These are phyloP conservation scores for Stegostoma tigrinum DNA, from an alignment of 2,113 vertebrate species.

Conservation along the genomic window DNA sequence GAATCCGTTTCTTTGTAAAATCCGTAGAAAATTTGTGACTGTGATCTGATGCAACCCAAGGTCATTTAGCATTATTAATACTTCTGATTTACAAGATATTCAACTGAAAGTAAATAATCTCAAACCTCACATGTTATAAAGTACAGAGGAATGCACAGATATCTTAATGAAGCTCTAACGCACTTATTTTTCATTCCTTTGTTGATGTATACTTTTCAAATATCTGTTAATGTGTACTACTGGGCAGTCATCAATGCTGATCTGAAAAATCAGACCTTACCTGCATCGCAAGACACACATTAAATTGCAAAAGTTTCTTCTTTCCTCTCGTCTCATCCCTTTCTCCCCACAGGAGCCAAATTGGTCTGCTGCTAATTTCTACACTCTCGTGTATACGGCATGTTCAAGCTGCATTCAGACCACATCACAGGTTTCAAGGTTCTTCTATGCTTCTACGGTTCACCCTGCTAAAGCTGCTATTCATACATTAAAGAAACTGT, in stretches of 20 bases:
- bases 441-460: not conserved
- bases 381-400: not conserved
- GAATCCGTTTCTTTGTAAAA: not conserved
- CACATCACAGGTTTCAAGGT: constrained; percentile 4
- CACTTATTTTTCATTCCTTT: not conserved
- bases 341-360: too few species aligned
- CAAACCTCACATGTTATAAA: not conserved
- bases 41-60: not conserved
- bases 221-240: not conserved
- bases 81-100: not conserved
- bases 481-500: constrained; percentile 15
- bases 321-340: not conserved
- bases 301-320: not conserved
- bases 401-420: too few species aligned
- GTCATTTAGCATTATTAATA: not conserved
- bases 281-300: not conserved
- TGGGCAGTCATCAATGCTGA: not conserved
- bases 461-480: not conserved
- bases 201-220: not conserved
- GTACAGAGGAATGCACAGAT: not conserved
- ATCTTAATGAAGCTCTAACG: not conserved
- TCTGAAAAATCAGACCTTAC: not conserved
- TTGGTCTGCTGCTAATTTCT: not conserved
- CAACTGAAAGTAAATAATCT: not conserved
- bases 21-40: not conserved